Evolutionary conservation across 2,797 vertebrate species (phyloP).

Genomic region (Clarias pachynema): DNA sequence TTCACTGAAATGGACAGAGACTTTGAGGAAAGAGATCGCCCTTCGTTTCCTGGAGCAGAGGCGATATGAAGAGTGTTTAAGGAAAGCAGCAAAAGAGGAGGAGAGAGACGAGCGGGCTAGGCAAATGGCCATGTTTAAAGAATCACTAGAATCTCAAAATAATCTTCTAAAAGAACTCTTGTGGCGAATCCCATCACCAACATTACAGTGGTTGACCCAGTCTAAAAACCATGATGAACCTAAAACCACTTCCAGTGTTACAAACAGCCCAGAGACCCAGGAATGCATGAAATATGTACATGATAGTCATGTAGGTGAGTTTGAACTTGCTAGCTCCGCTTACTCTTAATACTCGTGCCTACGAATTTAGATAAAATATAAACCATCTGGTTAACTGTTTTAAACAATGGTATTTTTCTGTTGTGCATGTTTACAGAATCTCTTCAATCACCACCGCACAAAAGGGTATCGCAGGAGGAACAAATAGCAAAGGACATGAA

Average conservation of each 20-base stretch:
- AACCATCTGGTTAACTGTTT: not conserved
- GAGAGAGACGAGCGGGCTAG: not conserved
- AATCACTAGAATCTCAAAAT: conserved; percentile 1
- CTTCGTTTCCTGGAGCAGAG: not conserved
- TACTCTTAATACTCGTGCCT: not conserved
- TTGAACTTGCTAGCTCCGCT: not conserved
- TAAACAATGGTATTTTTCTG: not conserved
- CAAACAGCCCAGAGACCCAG: not conserved
- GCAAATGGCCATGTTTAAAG: conserved; percentile 5
- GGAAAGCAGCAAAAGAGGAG: not conserved
- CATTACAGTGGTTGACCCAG: not conserved
- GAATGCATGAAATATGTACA: not conserved
- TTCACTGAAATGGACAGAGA: not conserved
- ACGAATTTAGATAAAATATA: not conserved
- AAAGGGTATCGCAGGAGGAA: not conserved
- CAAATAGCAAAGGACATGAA: conserved; percentile 9
- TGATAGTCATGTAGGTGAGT: not conserved
- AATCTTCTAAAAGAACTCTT: conserved; percentile 10
- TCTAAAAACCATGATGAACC: not conserved
- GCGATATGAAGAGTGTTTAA: not conserved
- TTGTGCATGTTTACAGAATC: not conserved
- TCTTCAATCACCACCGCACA: conserved; percentile 3
- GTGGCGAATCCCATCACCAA: not conserved
- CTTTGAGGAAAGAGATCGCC: conserved; percentile 3
- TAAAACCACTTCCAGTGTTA: not conserved